These are phyloP conservation scores for Rhea pennata DNA, from an alignment of 2,113 vertebrate genomes.

Conservation along the genomic window DNA sequence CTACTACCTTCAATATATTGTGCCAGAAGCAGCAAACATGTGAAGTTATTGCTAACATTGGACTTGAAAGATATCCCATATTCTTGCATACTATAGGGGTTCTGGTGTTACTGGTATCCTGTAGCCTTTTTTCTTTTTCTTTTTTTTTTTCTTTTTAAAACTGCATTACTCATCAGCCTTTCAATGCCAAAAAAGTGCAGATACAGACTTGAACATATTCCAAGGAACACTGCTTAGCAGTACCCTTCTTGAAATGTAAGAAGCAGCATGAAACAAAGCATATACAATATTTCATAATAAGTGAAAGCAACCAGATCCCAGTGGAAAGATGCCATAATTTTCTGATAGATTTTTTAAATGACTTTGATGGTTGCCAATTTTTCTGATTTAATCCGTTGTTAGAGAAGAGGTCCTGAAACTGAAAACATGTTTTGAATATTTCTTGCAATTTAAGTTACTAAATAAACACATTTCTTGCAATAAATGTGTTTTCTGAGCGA, in stretches of 20 bases:
- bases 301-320: background rate
- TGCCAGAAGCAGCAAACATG: background rate
- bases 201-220: background rate
- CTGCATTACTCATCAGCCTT: background rate
- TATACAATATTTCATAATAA: conserved; percentile 5
- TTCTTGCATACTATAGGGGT: background rate
- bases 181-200: background rate
- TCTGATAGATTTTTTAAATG: background rate
- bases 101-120: background rate
- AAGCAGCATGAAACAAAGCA: background rate
- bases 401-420: background rate
- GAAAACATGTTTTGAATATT: background rate
- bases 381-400: background rate
- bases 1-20: background rate
- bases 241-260: background rate
- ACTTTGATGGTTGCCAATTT: background rate
- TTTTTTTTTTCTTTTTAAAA: background rate
- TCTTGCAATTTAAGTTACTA: background rate
- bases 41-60: conserved; percentile 15
- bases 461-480: background rate
- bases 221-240: background rate
- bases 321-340: background rate
- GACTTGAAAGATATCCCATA: background rate
- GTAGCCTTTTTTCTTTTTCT: background rate
- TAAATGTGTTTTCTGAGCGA: background rate